Evolutionary conservation across 2,797 vertebrate genomes (phyloP), one percentile per base, ranked within the genome.

Genomic region (Coilia nasus): DNA sequence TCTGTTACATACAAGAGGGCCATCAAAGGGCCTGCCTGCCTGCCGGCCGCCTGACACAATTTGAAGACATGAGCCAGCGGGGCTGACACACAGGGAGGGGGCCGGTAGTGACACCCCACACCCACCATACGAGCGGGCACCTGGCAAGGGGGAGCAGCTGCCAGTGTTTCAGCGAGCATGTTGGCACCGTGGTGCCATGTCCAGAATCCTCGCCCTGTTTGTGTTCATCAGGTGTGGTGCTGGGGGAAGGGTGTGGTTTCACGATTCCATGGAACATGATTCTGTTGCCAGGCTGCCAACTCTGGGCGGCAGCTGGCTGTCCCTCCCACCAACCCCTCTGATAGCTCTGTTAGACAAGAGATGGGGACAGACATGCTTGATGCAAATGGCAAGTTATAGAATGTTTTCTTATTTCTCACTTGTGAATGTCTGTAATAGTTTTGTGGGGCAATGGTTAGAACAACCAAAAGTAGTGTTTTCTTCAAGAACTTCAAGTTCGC

Each of bases 1-100:
- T 90, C 82, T 85, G 89, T 94, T 94, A 88, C 93, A 88, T 62
- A 81, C 17, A 31, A 35, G 25, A 54, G 82, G 81, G 54, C 50
- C 86, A 86, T 88, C 87, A 88, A 87, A 90, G 67, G 17, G 9
- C 50, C 14, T 54, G 50, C 67, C 67, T 75, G 31, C 28, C 67
- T 41, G 17, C 14, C 9, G 50, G 28, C 67, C 35, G 31, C 28
- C 67, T 41, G 17, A 35, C 67, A 75, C 31, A 31, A 41, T 28
- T 35, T 84, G 31, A 86, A 87, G 81, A 75, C 81, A 28, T 31
- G 67, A 57, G 64, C 87, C 83, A 84, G 54, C 84, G 83, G 85
- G 85, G 83, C 57, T 19, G 15, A 15, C 67, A 75, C 31, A 75
- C 28, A 31, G 31, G 14, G 4, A 17, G 67, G 60, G 83, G 83